Conservation (phyloP, 2,113 vertebrate species). For the Arenaria interpres region DNA sequence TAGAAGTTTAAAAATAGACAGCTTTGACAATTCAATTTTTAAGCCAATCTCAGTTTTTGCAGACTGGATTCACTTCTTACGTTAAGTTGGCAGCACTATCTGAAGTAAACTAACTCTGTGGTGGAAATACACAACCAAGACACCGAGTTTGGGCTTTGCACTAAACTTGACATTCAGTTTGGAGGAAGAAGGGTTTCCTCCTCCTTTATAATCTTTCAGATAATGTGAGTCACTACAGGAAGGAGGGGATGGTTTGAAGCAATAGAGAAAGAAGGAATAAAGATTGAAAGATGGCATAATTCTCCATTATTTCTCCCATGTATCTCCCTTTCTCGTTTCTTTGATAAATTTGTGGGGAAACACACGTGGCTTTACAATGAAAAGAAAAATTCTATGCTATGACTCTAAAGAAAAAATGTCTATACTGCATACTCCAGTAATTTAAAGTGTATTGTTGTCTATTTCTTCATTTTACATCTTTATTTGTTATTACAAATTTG, state of each 20-base stretch:
- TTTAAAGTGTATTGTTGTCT: not conserved
- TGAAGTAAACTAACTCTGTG: not conserved
- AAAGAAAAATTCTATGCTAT: not conserved
- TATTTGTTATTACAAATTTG: not conserved
- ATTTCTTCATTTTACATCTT: not conserved
- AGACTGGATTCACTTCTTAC: not conserved
- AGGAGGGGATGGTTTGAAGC: not conserved
- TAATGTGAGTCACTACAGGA: not conserved
- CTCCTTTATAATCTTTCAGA: not conserved
- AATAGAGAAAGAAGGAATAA: not conserved
- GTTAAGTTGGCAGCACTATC: not conserved
- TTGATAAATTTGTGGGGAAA: not conserved
- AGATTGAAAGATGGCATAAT: fast-evolving
- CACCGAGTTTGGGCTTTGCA: not conserved
- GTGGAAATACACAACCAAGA: not conserved
- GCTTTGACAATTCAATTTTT: not conserved
- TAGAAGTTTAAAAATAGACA: not conserved
- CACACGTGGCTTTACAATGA: not conserved
- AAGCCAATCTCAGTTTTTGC: not conserved
- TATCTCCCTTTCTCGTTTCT: not conserved
- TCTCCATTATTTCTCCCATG: not conserved
- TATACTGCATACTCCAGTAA: not conserved
- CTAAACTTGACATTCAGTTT: not conserved
- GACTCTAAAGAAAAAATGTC: not conserved
- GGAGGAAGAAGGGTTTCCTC: not conserved